Percentiles rank a stretch among this genome's conserved stretches.
phyloP scores from a whole-genome alignment of 1,140 invertebrate genomes.

The Aethina tumida region DNA sequence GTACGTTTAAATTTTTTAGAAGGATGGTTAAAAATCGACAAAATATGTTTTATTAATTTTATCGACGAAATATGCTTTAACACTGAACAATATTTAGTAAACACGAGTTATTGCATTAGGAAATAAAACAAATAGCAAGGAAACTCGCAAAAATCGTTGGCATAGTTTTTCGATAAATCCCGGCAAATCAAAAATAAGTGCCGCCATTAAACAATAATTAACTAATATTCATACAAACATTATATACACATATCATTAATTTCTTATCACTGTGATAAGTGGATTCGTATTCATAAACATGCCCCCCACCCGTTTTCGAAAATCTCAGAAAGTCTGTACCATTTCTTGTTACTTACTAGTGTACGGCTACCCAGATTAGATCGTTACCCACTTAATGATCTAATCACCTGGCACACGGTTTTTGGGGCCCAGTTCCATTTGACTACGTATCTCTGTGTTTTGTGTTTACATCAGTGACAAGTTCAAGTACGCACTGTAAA shows the following conservation, averaged over 20 bases:
- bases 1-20: too few species aligned
- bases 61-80: too few species aligned
- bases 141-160: too few species aligned
- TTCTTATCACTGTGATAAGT: slow-evolving; percentile 17
- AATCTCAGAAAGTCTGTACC: slow-evolving; percentile 6
- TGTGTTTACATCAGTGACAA: slow-evolving; percentile 5
- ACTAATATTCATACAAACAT: slow-evolving; percentile 6
- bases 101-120: too few species aligned
- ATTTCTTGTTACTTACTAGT: slow-evolving; percentile 2
- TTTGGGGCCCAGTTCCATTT: slow-evolving; percentile 1
- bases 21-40: too few species aligned
- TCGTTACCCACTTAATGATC: neutral
- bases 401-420: slow-evolving; percentile 5
- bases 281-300: slow-evolving; percentile 21
- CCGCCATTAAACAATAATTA: slow-evolving; percentile 3
- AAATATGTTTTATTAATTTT: too few species aligned
- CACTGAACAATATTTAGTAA: too few species aligned
- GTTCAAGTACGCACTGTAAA: neutral
- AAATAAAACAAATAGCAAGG: too few species aligned
- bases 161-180: too few species aligned
- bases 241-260: slow-evolving; percentile 12
- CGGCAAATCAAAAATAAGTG: too few species aligned
- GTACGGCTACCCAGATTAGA: neutral
- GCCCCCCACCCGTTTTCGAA: slow-evolving; percentile 12
- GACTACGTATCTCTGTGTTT: slow-evolving; percentile 6